Conservation (phyloP, 2,113 vertebrate genomes). For the Girardinichthys multiradiatus region DNA sequence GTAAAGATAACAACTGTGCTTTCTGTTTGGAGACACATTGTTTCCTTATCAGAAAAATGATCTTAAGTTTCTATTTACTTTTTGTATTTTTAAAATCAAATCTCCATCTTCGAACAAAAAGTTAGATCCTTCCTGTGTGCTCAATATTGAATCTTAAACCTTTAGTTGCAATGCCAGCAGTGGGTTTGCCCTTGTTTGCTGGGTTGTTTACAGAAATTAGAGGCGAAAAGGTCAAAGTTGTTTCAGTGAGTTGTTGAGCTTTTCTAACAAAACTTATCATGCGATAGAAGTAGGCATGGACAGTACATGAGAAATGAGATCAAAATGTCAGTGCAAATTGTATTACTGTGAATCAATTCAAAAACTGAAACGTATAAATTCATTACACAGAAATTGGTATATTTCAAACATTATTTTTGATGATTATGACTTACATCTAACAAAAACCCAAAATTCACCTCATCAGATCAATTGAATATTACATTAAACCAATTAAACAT, state of each 20-base stretch:
- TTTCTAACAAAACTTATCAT: conserved; percentile 1
- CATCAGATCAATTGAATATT: neutral
- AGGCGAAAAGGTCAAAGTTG: conserved; percentile 48
- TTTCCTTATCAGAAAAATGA: conserved; percentile 2
- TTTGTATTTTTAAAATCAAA: neutral
- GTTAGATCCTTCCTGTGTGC: neutral
- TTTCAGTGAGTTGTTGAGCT: conserved; percentile 24
- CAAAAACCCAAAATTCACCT: neutral
- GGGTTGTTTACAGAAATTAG: conserved; percentile 56
- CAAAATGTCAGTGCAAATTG: too few species aligned
- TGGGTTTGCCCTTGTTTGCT: conserved; percentile 12
- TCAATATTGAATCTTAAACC: neutral
- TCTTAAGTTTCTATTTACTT: neutral
- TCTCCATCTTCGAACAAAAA: too few species aligned
- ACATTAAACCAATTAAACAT: neutral
- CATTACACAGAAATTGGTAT: too few species aligned
- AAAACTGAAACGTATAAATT: neutral
- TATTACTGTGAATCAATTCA: neutral
- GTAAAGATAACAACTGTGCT: conserved; percentile 27
- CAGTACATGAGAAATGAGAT: too few species aligned
- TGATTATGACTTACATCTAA: neutral
- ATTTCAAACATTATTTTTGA: neutral
- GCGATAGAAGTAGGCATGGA: too few species aligned
- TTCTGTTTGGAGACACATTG: neutral
- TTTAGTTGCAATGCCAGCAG: neutral